These are phyloP conservation scores for Anser brachyrhynchus DNA, from an alignment of 2,113 vertebrate species.

Conservation along the genomic window DNA sequence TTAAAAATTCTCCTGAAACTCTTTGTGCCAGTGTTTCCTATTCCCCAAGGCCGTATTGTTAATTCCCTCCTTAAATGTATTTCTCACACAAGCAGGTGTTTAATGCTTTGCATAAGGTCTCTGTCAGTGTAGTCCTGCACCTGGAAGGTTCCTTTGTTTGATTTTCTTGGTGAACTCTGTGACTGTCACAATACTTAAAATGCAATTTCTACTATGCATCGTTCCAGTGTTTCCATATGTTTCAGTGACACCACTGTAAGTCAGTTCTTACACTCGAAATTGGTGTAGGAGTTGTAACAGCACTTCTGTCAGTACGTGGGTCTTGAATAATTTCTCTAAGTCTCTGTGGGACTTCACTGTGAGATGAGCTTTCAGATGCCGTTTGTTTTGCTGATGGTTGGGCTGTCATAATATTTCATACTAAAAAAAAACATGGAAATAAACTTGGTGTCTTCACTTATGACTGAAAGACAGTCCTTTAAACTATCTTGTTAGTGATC, in stretches of 20 bases:
- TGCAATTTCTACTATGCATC: not conserved
- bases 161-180: not conserved
- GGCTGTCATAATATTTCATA: not conserved
- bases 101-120: fast-evolving
- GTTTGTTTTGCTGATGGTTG: not conserved
- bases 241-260: not conserved
- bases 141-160: fast-evolving
- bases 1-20: not conserved
- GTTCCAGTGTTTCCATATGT: fast-evolving
- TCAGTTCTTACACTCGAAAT: not conserved
- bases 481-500: not conserved
- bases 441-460: not conserved
- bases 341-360: not conserved
- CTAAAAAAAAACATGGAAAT: fast-evolving
- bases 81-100: not conserved
- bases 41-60: not conserved
- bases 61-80: too few relatives aligned
- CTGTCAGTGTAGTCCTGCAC: not conserved
- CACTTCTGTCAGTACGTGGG: fast-evolving
- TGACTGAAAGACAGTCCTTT: fast-evolving
- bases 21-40: fast-evolving
- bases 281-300: not conserved
- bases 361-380: not conserved
- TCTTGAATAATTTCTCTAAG: not conserved
- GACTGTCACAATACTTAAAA: not conserved